phyloP scores from a whole-genome alignment of 2,888 invertebrate genomes.

The Platerodrilus igneus region DNA sequence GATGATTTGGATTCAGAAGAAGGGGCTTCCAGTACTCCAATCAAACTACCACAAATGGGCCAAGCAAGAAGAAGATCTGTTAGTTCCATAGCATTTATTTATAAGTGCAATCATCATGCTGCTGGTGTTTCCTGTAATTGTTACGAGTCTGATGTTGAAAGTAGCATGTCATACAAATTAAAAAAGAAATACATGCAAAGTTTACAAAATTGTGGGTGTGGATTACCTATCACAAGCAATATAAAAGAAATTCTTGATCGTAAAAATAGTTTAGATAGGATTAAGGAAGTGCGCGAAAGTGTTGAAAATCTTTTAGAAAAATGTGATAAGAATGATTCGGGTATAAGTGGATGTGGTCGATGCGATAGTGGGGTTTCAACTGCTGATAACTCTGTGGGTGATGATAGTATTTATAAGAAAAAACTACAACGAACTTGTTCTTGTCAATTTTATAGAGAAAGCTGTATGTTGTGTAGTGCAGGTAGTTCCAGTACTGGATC shows the following conservation, averaged over 20 bases:
- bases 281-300: constrained; percentile 50
- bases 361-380: constrained; percentile 52
- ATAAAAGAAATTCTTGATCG: constrained; percentile 41
- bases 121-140: constrained; percentile 49
- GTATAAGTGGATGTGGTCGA: constrained; percentile 51
- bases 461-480: constrained; percentile 43
- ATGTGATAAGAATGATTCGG: constrained; percentile 51
- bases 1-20: constrained; percentile 5
- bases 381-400: constrained; percentile 49
- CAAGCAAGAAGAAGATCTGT: constrained; percentile 48
- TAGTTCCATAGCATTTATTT: constrained; percentile 48
- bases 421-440: constrained; percentile 48
- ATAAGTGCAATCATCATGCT: constrained; percentile 49
- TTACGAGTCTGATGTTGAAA: constrained; percentile 47
- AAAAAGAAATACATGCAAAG: constrained; percentile 47
- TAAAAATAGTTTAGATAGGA: constrained; percentile 46
- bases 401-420: constrained; percentile 49
- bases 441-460: constrained; percentile 46
- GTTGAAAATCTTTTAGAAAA: constrained; percentile 46
- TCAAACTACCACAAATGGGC: constrained; percentile 38
- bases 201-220: constrained; percentile 38
- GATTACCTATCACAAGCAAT: constrained; percentile 9
- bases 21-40: constrained; percentile 48
- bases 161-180: constrained; percentile 45
- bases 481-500: constrained; percentile 45